Evolutionary conservation across 2,888 invertebrate genomes (phyloP).

Genomic region (Tachina grossa): DNA sequence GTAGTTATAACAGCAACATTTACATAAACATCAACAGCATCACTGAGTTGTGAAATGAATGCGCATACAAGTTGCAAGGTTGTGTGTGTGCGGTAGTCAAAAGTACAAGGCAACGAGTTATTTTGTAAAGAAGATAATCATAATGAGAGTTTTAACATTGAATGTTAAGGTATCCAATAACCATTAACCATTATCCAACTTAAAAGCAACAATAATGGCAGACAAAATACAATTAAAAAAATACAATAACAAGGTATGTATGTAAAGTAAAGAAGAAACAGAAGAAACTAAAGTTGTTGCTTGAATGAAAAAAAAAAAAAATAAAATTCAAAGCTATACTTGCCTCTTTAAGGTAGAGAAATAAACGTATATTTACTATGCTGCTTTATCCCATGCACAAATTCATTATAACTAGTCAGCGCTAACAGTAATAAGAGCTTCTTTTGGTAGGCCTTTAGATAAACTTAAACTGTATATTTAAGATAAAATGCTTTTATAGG

Average conservation of each 20-base stretch:
- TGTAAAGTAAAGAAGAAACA: not conserved
- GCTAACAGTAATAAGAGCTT: too few species aligned
- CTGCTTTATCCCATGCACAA: too few species aligned
- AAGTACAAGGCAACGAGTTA: conserved; percentile 19
- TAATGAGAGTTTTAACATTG: conserved; percentile 54
- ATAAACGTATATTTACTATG: too few species aligned
- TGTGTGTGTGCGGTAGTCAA: conserved; percentile 6
- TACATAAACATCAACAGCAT: conserved; percentile 20
- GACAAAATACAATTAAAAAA: conserved; percentile 23
- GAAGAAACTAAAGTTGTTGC: not conserved
- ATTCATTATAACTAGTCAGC: too few species aligned
- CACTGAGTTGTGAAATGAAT: conserved; percentile 28
- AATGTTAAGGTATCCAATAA: conserved; percentile 63
- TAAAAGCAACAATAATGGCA: conserved; percentile 43
- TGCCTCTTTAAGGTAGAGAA: too few species aligned
- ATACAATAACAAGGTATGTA: conserved; percentile 6
- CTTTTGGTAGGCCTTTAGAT: too few species aligned
- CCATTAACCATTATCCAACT: conserved; percentile 55
- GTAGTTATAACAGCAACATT: conserved; percentile 20
- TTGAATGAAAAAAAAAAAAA: not conserved
- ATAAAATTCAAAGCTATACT: not conserved
- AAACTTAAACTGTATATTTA: too few species aligned
- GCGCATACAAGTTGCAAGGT: conserved; percentile 28
- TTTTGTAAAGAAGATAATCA: conserved; percentile 29
- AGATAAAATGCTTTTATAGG: too few species aligned